These are phyloP conservation scores for Melanerpes aurifrons DNA, from an alignment of 2,113 vertebrate species.

Conservation along the genomic window DNA sequence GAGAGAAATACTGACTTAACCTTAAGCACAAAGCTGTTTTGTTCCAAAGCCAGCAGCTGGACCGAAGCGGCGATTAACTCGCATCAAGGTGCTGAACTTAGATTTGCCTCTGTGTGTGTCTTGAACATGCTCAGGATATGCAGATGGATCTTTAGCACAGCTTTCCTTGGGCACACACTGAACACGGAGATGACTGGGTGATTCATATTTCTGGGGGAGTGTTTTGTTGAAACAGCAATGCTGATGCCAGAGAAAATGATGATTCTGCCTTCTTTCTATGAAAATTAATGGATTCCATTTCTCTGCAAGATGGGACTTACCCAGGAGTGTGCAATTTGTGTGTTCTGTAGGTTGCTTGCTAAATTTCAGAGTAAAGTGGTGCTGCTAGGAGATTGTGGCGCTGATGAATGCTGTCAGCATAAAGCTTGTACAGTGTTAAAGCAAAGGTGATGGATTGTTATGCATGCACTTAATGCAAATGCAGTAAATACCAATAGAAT, in stretches of 20 bases:
- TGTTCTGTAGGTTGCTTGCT: background rate
- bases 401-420: background rate
- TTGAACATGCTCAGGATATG: background rate
- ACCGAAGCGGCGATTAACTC: background rate
- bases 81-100: background rate
- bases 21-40: background rate
- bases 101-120: background rate
- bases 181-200: background rate
- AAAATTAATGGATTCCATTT: background rate
- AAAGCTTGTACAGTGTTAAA: background rate
- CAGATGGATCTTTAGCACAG: background rate
- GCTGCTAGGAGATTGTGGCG: background rate
- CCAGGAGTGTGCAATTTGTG: background rate
- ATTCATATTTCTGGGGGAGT: slow-evolving; percentile 30
- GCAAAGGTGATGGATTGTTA: background rate
- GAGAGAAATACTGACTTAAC: background rate
- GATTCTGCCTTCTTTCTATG: background rate
- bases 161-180: background rate
- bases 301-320: background rate
- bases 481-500: background rate
- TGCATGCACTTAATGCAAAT: background rate
- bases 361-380: background rate
- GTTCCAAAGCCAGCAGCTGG: background rate
- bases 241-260: background rate
- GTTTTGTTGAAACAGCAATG: background rate